These are phyloP conservation scores for Oryzias javanicus DNA, from an alignment of 2,113 vertebrate genomes.

Conservation along the genomic window DNA sequence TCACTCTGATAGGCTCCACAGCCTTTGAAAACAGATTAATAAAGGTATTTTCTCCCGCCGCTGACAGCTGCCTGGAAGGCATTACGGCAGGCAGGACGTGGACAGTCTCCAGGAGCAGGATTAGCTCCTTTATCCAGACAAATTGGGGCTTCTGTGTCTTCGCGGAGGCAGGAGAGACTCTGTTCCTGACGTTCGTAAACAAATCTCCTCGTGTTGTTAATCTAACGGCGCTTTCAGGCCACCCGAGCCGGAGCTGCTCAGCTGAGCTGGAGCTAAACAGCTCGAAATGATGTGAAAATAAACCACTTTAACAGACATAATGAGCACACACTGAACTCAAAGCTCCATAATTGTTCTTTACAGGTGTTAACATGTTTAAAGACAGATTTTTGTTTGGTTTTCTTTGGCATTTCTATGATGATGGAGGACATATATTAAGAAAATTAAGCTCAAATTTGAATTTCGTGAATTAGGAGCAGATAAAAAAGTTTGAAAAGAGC, in stretches of 20 bases:
- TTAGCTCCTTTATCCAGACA: constrained; percentile 64
- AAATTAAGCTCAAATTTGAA: too few species aligned
- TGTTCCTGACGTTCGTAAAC: constrained; percentile 50
- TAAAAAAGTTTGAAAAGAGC: too few species aligned
- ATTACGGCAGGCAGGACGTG: constrained; percentile 45
- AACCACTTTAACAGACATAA: constrained; percentile 49
- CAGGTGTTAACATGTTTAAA: too few species aligned
- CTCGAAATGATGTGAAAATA: constrained; percentile 67
- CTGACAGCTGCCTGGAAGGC: constrained; percentile 61
- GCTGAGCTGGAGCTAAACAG: constrained; percentile 48
- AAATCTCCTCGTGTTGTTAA: constrained; percentile 42
- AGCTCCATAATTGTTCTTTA: not conserved
- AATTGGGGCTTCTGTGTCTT: constrained; percentile 57
- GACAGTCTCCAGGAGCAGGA: constrained; percentile 54
- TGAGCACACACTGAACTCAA: constrained; percentile 4
- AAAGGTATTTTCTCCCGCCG: constrained; percentile 50
- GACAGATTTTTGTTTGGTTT: too few species aligned
- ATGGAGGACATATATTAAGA: too few species aligned
- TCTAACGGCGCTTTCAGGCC: constrained; percentile 44
- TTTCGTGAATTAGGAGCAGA: too few species aligned
- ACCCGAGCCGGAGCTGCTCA: constrained; percentile 36
- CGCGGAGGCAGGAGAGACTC: constrained; percentile 36
- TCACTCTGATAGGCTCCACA: constrained; percentile 50
- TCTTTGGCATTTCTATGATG: too few species aligned
- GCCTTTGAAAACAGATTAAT: constrained; percentile 71